Evolutionary conservation across 2,113 vertebrate genomes (phyloP), one percentile per base, ranked within the genome.

Genomic region (Actenoides hombroni): DNA sequence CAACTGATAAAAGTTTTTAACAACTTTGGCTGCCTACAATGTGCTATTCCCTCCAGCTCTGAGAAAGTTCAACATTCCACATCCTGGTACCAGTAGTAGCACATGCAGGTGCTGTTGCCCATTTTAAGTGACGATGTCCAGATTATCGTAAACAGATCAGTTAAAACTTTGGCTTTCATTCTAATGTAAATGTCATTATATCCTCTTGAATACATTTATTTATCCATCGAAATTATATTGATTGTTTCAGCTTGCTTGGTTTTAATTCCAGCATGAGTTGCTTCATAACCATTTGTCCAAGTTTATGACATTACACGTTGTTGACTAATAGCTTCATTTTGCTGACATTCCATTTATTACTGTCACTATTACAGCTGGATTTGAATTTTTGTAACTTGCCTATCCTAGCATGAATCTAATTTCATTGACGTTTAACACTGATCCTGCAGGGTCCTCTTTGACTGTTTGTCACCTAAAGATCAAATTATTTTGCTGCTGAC

Each of bases 331-430:
- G 51, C 64, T 95, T 81, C 37, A 70, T 95, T 97, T 95, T 94
- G 92, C 96, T 94, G 90, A 96, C 33, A 90, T 94, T 69, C 88
- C 90, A 92, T 94, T 96, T 92, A 94, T 97, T 95, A 85, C 77
- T 93, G 88, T 89, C 96, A 95, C 35, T 64, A 35, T 63, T 84
- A 28, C 46, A 86, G 87, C 63, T 75, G 77, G 89, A 93, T 92
- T 93, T 91, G 59, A 94, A 91, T 94, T 96, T 89, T 46, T 95
- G 44, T 46, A 94, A 70, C 57, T 93, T 97, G 87, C 70, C 77
- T 90, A 86, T 94, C 67, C 68, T 86, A 85, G 73, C 83, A 88
- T 48, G 77, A 92, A 87, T 95, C 83, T 77, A 64, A 96, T 85
- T 86, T 88, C 85, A 88, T 46, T 94, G 88, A 97, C 11, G 4